Conservation (phyloP, 2,888 invertebrate species). For the Drosophila pseudotakahashii region DNA sequence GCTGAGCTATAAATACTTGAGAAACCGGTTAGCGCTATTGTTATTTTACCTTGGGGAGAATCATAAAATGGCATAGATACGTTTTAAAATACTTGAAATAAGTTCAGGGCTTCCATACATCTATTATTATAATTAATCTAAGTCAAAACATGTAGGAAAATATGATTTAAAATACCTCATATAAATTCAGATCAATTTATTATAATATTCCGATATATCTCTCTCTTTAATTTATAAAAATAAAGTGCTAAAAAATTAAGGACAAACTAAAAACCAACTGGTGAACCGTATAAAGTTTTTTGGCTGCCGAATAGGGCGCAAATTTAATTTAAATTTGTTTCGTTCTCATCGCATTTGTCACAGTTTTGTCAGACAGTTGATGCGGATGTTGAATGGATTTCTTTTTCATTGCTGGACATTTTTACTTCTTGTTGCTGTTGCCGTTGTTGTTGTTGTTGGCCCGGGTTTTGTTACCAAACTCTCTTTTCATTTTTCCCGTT, state of each 20-base stretch:
- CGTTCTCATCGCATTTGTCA: constrained; percentile 46
- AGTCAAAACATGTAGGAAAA: neutral
- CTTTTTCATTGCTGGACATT: constrained; percentile 54
- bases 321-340: constrained; percentile 69
- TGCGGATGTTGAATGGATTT: constrained; percentile 61
- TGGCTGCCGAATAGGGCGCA: constrained; percentile 28
- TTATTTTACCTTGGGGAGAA: constrained; percentile 1
- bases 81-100: neutral
- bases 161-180: no score
- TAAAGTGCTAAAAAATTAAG: neutral
- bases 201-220: no score
- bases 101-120: neutral
- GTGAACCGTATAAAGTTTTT: constrained; percentile 8
- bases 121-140: neutral
- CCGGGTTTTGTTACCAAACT: constrained; percentile 31
- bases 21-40: constrained; percentile 20
- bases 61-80: neutral
- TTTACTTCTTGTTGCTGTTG: constrained; percentile 32
- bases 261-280: constrained; percentile 13
- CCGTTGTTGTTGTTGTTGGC: constrained; percentile 34
- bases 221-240: neutral
- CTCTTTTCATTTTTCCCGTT: constrained; percentile 24
- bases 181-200: no score
- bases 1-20: constrained; percentile 39
- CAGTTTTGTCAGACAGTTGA: constrained; percentile 43